Base-by-base conservation (phyloP, 2,797 vertebrate species). In the Myripristis murdjan region DNA sequence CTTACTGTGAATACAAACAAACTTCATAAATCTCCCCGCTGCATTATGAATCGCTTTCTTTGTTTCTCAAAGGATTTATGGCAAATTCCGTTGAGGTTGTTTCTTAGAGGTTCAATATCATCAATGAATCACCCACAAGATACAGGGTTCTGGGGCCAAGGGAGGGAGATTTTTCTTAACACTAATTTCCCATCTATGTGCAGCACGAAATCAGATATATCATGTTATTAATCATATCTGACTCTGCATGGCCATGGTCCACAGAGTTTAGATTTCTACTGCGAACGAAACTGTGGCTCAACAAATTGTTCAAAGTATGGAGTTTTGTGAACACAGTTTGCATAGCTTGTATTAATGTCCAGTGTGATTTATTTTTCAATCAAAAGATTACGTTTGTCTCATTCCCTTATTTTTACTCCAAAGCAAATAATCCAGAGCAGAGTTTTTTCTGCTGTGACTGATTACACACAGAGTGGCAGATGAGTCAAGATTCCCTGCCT, bases 161-260 rank as follows among this genome's bases (percentile, higher is more conserved):
- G 70, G 46, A 41, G 57, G 28, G 66, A 86, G 62, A 82, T 84
- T 82, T 85, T 85, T 82, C 84, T 86, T 79, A 70, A 24, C 75
- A 63, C 78, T 83, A 77, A 90, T 89, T 88, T 85, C 49, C 65
- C 64, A 62, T 85, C 72, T 83, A 66, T 72, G 71, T 84, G 67
- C 76, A 51, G 58, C 56, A 61, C 22, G 68, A 55, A 73, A 73
- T 82, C n/a, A 79, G 55, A 76, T 82, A 35, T 46, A 80, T 73
- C 56, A 39, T 39, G 75, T 68, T 75, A 89, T 91, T 87, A 79
- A 90, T 91, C 87, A 82, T 58, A 56, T 66, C 41, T 73, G 71
- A 61, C 82, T 46, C 56, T 15, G 52, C n/a, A 24, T 22, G 24
- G 37, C 52, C 44, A 37, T 46, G 60, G 54, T 54, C 81, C n/a